A percentile compares a stretch with the other conserved stretches of the same genome.
These are phyloP conservation scores for Danio choprae DNA, from an alignment of 2,797 vertebrate species.

Conservation along the genomic window DNA sequence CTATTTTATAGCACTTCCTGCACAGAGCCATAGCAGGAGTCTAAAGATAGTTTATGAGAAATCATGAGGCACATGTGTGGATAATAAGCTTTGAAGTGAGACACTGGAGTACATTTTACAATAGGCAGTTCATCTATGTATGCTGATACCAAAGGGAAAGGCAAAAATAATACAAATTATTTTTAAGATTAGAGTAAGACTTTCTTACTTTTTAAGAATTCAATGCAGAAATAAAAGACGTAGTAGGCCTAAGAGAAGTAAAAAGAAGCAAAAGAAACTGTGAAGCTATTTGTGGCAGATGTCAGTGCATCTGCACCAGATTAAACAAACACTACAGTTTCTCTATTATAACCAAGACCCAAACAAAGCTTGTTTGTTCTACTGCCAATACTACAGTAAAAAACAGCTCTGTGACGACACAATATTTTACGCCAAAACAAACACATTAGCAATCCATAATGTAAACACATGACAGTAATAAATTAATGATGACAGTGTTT, in stretches of 20 bases:
- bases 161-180: not conserved
- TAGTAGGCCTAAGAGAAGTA: too few species aligned
- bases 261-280: not conserved
- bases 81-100: conserved; percentile 65
- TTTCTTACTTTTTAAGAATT: too few species aligned
- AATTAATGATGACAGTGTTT: conserved; percentile 3
- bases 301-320: conserved; percentile 17
- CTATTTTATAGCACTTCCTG: conserved; percentile 49
- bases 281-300: conserved; percentile 19
- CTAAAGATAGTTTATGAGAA: conserved; percentile 56
- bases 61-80: conserved; percentile 67
- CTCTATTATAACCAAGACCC: not conserved
- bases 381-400: conserved; percentile 13
- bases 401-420: not conserved
- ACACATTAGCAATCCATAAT: not conserved
- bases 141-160: not conserved
- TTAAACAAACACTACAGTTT: conserved; percentile 11
- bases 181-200: not conserved
- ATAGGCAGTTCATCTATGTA: not conserved
- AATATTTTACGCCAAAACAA: not conserved
- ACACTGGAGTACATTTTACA: conserved; percentile 31
- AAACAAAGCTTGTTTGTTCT: conserved; percentile 21
- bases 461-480: conserved; percentile 1
- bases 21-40: conserved; percentile 8
- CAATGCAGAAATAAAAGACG: not conserved